Evolutionary conservation across 2,113 vertebrate species (phyloP).

Genomic region (Prietella phreatophila): DNA sequence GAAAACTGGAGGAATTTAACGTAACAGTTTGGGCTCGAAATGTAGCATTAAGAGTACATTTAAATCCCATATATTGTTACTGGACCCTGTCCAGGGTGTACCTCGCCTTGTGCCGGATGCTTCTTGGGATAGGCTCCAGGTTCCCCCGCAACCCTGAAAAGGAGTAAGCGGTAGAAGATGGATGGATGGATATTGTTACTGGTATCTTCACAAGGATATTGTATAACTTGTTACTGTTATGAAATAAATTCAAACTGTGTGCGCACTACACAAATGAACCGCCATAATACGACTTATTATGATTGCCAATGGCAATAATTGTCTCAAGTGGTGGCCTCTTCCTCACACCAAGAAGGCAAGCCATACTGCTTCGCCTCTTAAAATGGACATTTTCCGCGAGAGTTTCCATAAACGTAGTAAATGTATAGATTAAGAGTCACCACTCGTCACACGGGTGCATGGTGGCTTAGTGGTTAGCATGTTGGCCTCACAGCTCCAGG

Average conservation of each 20-base stretch:
- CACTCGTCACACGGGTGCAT: constrained; percentile 17
- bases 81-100: too few species aligned
- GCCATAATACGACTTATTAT: background rate
- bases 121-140: too few species aligned
- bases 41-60: background rate
- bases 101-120: too few species aligned
- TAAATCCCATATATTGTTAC: background rate
- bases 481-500: too few species aligned
- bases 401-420: constrained; percentile 14
- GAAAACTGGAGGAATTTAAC: background rate
- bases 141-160: too few species aligned
- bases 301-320: background rate
- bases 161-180: too few species aligned
- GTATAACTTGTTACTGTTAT: background rate
- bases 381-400: background rate
- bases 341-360: background rate
- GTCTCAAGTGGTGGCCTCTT: background rate
- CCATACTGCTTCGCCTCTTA: background rate
- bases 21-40: background rate
- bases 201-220: background rate
- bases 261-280: background rate
- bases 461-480: too few species aligned
- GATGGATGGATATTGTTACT: too few species aligned
- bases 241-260: background rate
- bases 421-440: constrained; percentile 54